Evolutionary conservation across 2,888 invertebrate species (phyloP), one percentile per base, ranked within the genome.

Genomic region (Leptogaster cylindrica): DNA sequence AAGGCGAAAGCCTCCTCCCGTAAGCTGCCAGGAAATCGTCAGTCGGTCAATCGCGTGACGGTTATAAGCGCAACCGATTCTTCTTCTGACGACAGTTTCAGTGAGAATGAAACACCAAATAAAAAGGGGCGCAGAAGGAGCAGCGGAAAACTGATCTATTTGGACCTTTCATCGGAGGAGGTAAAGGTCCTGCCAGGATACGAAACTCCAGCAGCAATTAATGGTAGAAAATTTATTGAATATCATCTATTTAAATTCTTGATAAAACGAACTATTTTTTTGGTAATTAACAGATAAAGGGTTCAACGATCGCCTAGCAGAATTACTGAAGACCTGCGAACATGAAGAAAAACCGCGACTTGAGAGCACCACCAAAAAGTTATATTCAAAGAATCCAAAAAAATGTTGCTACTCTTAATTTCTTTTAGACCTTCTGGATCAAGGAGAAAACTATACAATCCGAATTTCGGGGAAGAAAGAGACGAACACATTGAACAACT

Each of bases 381-480:
- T n/a, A n/a, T n/a, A n/a, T n/a, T n/a, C n/a, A n/a, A n/a, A n/a
- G n/a, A n/a, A n/a, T n/a, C n/a, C n/a, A n/a, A n/a, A n/a, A n/a
- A n/a, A 23, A 2, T 28, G 31, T 28, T 2, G 1, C 33, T 44
- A 16, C 6, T 20, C 8, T 12, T 12, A 8, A 25, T 8, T 23
- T 39, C 25, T 63, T 14, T 7, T 23, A 69, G 68, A 23, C 31
- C 7, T 14, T 75, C 72, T 25, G n/a, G n/a, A n/a, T 73, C 73
- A 14, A 78, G 78, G 18, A 76, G 80, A 1, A 75, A 77, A 70
- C 70, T 81, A 1, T 81, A 79, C 50, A 80, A 77, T 0, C 77
- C 77, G 0, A 73, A 74, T 27, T 72, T 75, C 6, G 77, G 77
- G 2, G 75, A 75, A 64, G 77, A 79, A 36, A 71, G 73, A 2